These are phyloP conservation scores for Lepus americanus DNA, from an alignment of 2,113 vertebrate genomes.

Conservation along the genomic window DNA sequence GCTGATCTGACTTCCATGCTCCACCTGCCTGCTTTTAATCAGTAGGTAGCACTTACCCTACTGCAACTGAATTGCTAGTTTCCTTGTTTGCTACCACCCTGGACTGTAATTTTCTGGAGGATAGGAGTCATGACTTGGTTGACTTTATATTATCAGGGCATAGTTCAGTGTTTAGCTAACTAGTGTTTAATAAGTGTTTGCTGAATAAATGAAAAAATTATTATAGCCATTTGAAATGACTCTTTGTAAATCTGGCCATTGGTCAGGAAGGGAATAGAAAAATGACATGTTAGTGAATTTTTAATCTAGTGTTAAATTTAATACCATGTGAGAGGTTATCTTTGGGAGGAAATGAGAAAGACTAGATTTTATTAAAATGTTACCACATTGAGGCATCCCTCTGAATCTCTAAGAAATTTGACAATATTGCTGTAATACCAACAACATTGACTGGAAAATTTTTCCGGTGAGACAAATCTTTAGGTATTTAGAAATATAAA, in stretches of 20 bases:
- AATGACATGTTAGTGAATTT: constrained; percentile 27
- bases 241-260: neutral
- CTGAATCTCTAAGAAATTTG: constrained; percentile 59
- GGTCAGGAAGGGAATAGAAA: neutral
- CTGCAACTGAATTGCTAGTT: constrained; percentile 47
- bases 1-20: neutral
- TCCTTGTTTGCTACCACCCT: neutral
- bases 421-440: neutral
- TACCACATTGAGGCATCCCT: neutral
- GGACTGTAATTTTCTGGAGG: constrained; percentile 61
- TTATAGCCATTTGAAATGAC: neutral
- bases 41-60: neutral
- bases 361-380: constrained; percentile 24
- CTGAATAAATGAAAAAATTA: constrained; percentile 44
- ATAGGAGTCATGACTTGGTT: constrained; percentile 44
- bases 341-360: constrained; percentile 27
- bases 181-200: constrained; percentile 46
- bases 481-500: constrained; percentile 21
- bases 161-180: constrained; percentile 40
- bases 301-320: constrained; percentile 35
- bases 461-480: constrained; percentile 26
- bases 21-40: neutral
- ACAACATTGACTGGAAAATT: neutral
- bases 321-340: neutral
- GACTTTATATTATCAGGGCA: constrained; percentile 49